A percentile compares a stretch with the other conserved stretches of the same genome.
Evolutionary conservation across 2,113 vertebrate species (phyloP).

Genomic region (Hippocampus guttulatus): DNA sequence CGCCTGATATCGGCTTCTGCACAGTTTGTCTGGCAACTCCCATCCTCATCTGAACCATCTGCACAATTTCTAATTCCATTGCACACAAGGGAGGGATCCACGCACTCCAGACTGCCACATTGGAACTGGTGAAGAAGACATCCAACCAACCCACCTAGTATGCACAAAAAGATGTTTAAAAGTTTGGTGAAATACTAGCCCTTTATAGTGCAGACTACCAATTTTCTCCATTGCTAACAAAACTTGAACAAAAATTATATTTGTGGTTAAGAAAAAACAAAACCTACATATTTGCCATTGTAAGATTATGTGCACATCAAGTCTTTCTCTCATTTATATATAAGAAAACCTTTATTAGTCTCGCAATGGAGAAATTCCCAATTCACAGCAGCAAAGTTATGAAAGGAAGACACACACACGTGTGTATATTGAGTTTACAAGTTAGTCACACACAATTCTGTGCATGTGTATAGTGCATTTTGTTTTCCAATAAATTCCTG

Average conservation of each 20-base stretch:
- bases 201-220: background rate
- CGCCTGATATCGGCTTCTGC: background rate
- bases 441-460: too few relatives aligned
- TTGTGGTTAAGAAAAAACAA: background rate
- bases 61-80: slow-evolving; percentile 71
- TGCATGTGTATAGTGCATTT: too few relatives aligned
- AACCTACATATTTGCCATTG: too few relatives aligned
- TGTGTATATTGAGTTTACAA: too few relatives aligned
- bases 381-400: too few relatives aligned
- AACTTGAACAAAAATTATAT: background rate
- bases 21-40: slow-evolving; percentile 57
- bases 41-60: slow-evolving; percentile 80
- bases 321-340: too few relatives aligned
- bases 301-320: too few relatives aligned
- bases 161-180: background rate
- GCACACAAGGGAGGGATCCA: slow-evolving; percentile 74
- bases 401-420: too few relatives aligned
- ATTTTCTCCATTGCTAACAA: background rate
- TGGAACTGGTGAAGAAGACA: slow-evolving; percentile 80
- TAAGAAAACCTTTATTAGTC: too few relatives aligned
- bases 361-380: too few relatives aligned
- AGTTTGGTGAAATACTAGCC: background rate
- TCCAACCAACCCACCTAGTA: slow-evolving; percentile 59
- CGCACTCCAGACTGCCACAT: slow-evolving; percentile 72
- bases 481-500: too few relatives aligned